Percentiles rank a stretch among this genome's conserved stretches.
Evolutionary conservation across 1,140 invertebrate genomes (phyloP).

Genomic region (Reticulitermes speratus): DNA sequence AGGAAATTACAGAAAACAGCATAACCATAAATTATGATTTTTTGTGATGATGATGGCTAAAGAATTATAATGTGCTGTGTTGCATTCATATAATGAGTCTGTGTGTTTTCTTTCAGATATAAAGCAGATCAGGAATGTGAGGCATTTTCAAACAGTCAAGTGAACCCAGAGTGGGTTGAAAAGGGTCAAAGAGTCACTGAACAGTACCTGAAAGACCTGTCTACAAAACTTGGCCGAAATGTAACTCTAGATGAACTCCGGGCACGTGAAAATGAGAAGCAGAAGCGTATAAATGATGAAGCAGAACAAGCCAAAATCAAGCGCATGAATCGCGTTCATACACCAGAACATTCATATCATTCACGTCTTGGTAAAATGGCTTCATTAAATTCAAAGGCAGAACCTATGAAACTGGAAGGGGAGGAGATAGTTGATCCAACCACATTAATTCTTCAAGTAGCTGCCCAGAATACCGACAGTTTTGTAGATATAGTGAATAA

Average conservation of each 20-base stretch:
- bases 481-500: not conserved
- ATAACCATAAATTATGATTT: not conserved
- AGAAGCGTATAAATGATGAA: conserved; percentile 22
- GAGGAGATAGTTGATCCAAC: conserved; percentile 1
- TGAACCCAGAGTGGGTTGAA: conserved; percentile 29
- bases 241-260: conserved; percentile 31
- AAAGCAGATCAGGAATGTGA: conserved; percentile 23
- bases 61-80: no score
- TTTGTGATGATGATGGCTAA: not conserved
- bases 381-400: not conserved
- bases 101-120: not conserved
- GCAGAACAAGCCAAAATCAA: conserved; percentile 23
- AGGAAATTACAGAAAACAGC: not conserved
- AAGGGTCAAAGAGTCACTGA: conserved; percentile 30
- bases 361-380: not conserved
- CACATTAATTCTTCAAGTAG: conserved; percentile 2
- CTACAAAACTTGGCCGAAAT: conserved; percentile 31
- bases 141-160: not conserved
- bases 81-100: no score
- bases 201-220: conserved; percentile 31
- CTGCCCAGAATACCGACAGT: not conserved
- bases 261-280: conserved; percentile 30
- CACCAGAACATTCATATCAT: conserved; percentile 7
- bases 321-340: not conserved
- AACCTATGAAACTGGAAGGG: not conserved